Evolutionary conservation across 2,888 invertebrate genomes (phyloP).

Genomic region (Glyphotaelius pellucidus): DNA sequence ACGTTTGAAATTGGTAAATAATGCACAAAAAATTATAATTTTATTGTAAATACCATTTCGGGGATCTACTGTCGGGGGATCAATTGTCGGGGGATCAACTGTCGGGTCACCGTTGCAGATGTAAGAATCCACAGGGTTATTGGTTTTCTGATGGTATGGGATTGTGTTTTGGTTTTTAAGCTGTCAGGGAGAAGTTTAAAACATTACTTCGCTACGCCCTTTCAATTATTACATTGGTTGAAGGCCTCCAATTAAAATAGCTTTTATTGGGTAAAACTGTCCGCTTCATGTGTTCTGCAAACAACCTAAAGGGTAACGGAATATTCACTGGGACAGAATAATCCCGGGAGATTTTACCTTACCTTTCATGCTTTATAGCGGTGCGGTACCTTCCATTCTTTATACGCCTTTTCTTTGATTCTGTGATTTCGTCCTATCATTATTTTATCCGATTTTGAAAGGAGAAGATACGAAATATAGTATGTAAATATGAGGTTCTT

Average conservation of each 20-base stretch:
- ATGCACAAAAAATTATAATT: too few relatives aligned
- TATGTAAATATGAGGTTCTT: conserved; percentile 7
- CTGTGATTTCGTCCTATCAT: conserved; percentile 10
- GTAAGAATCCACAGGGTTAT: too few relatives aligned
- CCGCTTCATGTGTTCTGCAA: conserved; percentile 41
- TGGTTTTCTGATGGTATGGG: too few relatives aligned
- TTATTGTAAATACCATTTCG: too few relatives aligned
- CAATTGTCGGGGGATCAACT: too few relatives aligned
- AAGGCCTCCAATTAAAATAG: conserved; percentile 14
- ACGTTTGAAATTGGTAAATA: too few relatives aligned
- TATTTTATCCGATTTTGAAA: not conserved
- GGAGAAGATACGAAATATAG: not conserved
- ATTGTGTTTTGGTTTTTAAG: too few relatives aligned
- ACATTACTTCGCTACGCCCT: not conserved
- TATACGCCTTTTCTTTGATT: conserved; percentile 10
- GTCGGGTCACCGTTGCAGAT: too few relatives aligned
- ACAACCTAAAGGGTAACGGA: conserved; percentile 40
- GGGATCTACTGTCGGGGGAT: too few relatives aligned
- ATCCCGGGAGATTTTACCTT: conserved; percentile 4
- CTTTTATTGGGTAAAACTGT: conserved; percentile 18
- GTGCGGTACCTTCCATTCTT: not conserved
- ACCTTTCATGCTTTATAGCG: not conserved
- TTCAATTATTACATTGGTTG: not conserved
- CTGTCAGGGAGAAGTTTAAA: too few relatives aligned
- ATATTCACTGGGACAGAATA: conserved; percentile 41